A percentile compares a stretch with the other conserved stretches of the same genome.
Conservation (phyloP, 2,888 invertebrate genomes). For the Oscheius sp. region DNA sequence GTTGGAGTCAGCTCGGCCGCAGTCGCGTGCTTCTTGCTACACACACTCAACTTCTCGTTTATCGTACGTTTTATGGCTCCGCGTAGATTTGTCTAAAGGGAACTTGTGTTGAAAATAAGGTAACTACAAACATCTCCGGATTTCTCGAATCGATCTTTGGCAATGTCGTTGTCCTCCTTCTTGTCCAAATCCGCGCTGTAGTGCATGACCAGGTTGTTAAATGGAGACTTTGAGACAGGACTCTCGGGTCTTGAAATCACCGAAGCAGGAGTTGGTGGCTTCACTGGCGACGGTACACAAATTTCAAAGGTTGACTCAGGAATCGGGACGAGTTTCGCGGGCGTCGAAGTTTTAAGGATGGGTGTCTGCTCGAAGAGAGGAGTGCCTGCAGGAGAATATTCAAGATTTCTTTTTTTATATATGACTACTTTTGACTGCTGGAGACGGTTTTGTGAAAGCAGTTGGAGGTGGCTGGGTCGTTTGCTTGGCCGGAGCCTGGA, state of each 20-base stretch:
- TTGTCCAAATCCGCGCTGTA: slow-evolving; percentile 25
- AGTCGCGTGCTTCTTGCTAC: slow-evolving; percentile 15
- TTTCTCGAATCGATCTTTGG: slow-evolving; percentile 27
- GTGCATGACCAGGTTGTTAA: not conserved
- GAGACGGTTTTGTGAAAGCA: not conserved
- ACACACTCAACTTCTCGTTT: slow-evolving; percentile 11
- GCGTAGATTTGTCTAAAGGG: slow-evolving; percentile 14
- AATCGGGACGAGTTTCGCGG: too few relatives aligned
- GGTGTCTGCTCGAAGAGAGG: too few relatives aligned
- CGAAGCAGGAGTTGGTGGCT: not conserved
- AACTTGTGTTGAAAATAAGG: too few relatives aligned
- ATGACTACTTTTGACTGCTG: not conserved
- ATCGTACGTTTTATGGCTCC: slow-evolving; percentile 28
- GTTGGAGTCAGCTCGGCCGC: not conserved
- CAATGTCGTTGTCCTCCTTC: slow-evolving; percentile 33
- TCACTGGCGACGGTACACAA: too few relatives aligned
- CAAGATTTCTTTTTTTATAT: too few relatives aligned
- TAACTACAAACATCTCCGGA: slow-evolving; percentile 22
- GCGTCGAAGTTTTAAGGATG: too few relatives aligned
- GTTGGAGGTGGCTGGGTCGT: not conserved
- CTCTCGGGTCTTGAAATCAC: not conserved
- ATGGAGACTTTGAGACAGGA: not conserved
- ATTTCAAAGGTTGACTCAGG: too few relatives aligned
- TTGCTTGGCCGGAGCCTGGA: not conserved
- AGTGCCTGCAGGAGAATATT: too few relatives aligned